Evolutionary conservation across 2,113 vertebrate species (phyloP), one percentile per base, ranked within the genome.

Genomic region (Pelvicachromis taeniatus): DNA sequence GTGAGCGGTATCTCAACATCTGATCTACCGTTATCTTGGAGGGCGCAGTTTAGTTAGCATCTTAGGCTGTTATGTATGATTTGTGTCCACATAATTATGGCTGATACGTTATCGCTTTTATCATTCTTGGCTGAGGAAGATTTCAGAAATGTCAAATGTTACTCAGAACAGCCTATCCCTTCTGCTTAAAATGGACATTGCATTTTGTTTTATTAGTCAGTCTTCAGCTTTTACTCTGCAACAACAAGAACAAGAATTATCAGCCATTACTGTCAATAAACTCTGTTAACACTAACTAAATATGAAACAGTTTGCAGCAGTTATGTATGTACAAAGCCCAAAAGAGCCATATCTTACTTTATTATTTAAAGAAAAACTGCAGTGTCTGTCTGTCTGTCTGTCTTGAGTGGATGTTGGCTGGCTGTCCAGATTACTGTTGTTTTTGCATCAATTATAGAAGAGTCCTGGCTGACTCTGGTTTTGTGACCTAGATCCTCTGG

Each of bases 401-500:
- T 79, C 19, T 54, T 19, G 3, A 58, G 78, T 48, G 6, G 16
- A 13, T 68, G 21, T 73, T 86, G 21, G 54, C 52, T 21, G 50
- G 23, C 42, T 81, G 29, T 81, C 42, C 63, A 83, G 59, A 83
- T 77, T 54, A 48, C 83, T 87, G 61, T 16, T 84, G 85, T 83
- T n/a, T 48, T 50, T 14, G 38, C 82, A 87, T 94, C 82, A 90
- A 91, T 93, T 90, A 89, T 93, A 68, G 63, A 92, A n/a, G 52
- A 83, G 50, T 56, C 42, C n/a, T 59, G 55, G 38, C 78, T 58
- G 84, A 81, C 83, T 92, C 78, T 87, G 89, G 61, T 86, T 93
- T 90, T 82, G 79, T 93, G 89, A 93, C 91, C 91, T 91, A 91
- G 77, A 89, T 92, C 77, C 48, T 77, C 53, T 54, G 80, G 52